Conservation (phyloP, 2,888 invertebrate species). For the Phortica okadai region DNA sequence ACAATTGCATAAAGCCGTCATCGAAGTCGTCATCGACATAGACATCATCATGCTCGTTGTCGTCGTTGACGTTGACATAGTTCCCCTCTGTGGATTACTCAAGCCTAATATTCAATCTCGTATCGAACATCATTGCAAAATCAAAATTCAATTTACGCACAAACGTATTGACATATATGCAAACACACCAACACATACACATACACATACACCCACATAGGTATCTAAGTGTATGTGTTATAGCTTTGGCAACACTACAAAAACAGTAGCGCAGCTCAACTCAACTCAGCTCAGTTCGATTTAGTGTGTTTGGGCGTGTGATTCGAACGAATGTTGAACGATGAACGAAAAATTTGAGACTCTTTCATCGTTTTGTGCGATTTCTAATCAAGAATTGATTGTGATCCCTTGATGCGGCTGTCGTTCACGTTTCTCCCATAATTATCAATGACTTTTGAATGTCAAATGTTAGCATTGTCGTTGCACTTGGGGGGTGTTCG, state of each 20-base stretch:
- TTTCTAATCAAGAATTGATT: slow-evolving; percentile 71
- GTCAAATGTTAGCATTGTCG: slow-evolving; percentile 60
- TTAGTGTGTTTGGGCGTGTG: neutral
- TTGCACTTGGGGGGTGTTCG: neutral
- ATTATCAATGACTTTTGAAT: slow-evolving; percentile 70
- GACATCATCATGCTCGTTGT: neutral
- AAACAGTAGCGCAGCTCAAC: too few relatives aligned
- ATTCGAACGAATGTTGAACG: slow-evolving; percentile 1
- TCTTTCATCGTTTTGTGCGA: slow-evolving; percentile 52
- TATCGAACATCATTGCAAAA: slow-evolving; percentile 67
- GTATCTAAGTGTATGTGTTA: neutral
- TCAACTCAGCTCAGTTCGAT: neutral
- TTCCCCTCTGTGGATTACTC: slow-evolving; percentile 61
- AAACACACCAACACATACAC: slow-evolving; percentile 36
- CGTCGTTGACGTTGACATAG: neutral
- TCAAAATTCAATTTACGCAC: slow-evolving; percentile 71
- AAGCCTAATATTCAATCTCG: slow-evolving; percentile 69
- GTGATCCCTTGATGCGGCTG: slow-evolving; percentile 71
- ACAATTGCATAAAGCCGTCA: neutral
- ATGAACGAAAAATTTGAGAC: slow-evolving; percentile 11
- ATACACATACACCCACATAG: slow-evolving; percentile 44
- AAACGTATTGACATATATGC: slow-evolving; percentile 47
- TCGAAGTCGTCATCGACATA: neutral
- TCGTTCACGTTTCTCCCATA: slow-evolving; percentile 69
- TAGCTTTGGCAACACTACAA: too few relatives aligned